Conservation (phyloP, 2,113 vertebrate genomes). For the Perca fluviatilis region DNA sequence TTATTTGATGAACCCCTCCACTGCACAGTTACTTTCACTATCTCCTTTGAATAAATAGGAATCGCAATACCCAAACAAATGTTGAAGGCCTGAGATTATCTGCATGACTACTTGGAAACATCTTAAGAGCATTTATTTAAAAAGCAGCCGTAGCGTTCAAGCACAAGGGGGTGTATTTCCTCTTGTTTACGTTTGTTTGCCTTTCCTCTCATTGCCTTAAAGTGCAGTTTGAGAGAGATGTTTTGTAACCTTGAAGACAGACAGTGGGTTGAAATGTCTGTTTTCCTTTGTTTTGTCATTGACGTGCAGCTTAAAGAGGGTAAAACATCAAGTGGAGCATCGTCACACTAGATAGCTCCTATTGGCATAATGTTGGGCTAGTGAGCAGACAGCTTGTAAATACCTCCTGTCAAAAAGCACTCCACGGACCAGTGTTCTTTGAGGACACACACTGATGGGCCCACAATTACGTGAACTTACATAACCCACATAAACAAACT, state of each 20-base stretch:
- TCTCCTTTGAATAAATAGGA: slow-evolving; percentile 21
- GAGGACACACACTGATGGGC: slow-evolving; percentile 37
- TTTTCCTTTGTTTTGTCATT: slow-evolving; percentile 33
- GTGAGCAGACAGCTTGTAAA: slow-evolving; percentile 46
- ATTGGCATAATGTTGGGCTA: slow-evolving; percentile 52
- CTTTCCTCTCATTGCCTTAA: slow-evolving; percentile 43
- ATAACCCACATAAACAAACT: slow-evolving; percentile 58
- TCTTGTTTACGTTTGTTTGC: slow-evolving; percentile 41
- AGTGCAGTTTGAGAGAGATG: slow-evolving; percentile 52
- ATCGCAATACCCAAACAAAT: slow-evolving; percentile 22
- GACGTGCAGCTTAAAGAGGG: slow-evolving; percentile 15
- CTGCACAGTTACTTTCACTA: not conserved
- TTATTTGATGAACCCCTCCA: slow-evolving; percentile 29
- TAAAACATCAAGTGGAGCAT: slow-evolving; percentile 48
- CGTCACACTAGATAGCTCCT: slow-evolving; percentile 45
- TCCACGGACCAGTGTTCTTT: slow-evolving; percentile 42
- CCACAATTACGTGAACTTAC: slow-evolving; percentile 43
- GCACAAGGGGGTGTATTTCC: slow-evolving; percentile 13
- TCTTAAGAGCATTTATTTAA: not conserved
- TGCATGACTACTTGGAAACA: slow-evolving; percentile 1
- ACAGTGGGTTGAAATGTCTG: slow-evolving; percentile 30
- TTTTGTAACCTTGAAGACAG: slow-evolving; percentile 46
- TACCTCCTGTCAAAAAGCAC: slow-evolving; percentile 68
- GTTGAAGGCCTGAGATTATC: slow-evolving; percentile 33
- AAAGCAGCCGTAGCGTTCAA: not conserved